Conservation (phyloP, 2,113 vertebrate genomes). For the Microcebus murinus region DNA sequence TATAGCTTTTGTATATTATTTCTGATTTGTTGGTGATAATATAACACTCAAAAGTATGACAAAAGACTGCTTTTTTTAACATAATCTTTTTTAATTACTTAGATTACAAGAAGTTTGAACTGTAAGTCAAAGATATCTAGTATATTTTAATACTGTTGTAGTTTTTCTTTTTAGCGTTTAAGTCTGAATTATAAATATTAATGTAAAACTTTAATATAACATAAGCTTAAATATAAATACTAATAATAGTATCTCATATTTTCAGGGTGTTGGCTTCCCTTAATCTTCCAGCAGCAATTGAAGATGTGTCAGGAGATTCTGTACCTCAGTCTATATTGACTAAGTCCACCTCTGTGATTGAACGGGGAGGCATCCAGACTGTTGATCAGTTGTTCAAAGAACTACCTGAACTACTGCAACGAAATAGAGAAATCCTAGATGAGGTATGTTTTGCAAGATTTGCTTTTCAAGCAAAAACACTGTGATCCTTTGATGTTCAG, state of each 20-base stretch:
- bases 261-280: conserved; percentile 95
- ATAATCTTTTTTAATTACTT: conserved; percentile 28
- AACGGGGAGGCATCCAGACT: conserved; percentile 96
- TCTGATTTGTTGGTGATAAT: conserved; percentile 10
- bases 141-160: conserved; percentile 12
- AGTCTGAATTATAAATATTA: conserved; percentile 45
- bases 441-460: conserved; percentile 87
- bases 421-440: conserved; percentile 97
- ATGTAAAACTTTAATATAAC: no score
- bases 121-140: neutral
- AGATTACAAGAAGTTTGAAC: conserved; percentile 14
- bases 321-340: conserved; percentile 97
- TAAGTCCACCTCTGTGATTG: conserved; percentile 92
- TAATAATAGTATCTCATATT: neutral
- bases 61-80: conserved; percentile 21
- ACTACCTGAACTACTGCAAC: conserved; percentile 95
- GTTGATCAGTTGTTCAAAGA: conserved; percentile 97
- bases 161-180: conserved; percentile 25
- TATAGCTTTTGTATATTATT: neutral
- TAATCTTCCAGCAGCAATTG: conserved; percentile 97
- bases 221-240: no score
- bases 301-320: conserved; percentile 97
- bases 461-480: conserved; percentile 12
- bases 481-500: neutral
- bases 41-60: neutral